A percentile compares a stretch with the other conserved stretches of the same genome.
These are phyloP conservation scores for Manis javanica DNA, from an alignment of 2,797 vertebrate genomes.

Conservation along the genomic window DNA sequence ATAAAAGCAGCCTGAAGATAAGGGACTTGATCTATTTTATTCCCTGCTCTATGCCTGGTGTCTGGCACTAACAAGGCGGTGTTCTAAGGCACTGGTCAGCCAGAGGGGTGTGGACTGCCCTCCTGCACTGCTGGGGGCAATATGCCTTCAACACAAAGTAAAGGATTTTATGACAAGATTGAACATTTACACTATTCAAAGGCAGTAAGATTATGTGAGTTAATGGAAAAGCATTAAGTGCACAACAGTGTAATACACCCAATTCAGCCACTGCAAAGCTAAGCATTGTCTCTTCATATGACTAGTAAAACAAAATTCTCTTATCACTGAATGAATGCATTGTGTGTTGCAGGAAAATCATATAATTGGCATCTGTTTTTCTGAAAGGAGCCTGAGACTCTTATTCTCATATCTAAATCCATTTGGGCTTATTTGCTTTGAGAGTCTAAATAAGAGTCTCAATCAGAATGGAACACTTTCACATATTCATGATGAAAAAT, in stretches of 20 bases:
- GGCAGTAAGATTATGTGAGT: not conserved
- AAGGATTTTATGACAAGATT: not conserved
- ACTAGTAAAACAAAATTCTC: not conserved
- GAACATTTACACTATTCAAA: not conserved
- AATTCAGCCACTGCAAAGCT: not conserved
- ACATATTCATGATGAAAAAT: not conserved
- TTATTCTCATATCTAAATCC: not conserved
- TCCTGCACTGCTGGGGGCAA: not conserved
- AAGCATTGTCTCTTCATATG: not conserved
- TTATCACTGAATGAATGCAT: not conserved
- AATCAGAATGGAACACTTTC: not conserved
- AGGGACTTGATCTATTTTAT: not conserved
- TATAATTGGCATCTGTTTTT: not conserved
- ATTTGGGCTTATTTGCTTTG: constrained; percentile 25
- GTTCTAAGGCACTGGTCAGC: not conserved
- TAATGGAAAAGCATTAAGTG: not conserved
- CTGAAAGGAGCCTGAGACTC: not conserved
- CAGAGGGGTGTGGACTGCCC: not conserved
- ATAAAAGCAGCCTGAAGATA: not conserved
- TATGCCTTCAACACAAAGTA: not conserved
- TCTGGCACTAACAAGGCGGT: not conserved
- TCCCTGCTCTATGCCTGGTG: not conserved
- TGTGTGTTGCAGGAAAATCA: not conserved
- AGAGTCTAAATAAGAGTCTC: not conserved
- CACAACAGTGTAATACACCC: not conserved